Conservation (phyloP, 2,113 vertebrate species). For the Cebidichthys violaceus region DNA sequence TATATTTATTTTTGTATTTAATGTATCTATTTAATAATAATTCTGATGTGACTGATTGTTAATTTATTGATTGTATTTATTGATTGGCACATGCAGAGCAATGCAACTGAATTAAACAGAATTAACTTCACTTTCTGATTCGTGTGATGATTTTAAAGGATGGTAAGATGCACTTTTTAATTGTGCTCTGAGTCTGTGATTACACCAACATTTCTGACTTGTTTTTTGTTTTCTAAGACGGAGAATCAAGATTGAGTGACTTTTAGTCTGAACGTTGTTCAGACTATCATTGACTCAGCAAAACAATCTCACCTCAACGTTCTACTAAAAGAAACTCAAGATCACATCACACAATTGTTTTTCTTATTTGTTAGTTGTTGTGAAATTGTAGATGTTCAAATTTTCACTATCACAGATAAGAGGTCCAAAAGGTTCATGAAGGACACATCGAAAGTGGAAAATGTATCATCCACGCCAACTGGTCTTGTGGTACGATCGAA, state of each 20-base stretch:
- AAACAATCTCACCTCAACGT: neutral
- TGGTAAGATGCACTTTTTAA: neutral
- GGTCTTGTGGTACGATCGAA: neutral
- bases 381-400: too few species aligned
- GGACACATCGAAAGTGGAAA: neutral
- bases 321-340: neutral
- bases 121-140: neutral
- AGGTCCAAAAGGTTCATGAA: neutral
- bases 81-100: conserved; percentile 38
- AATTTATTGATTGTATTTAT: conserved; percentile 75
- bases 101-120: conserved; percentile 47
- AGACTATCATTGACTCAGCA: neutral
- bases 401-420: neutral
- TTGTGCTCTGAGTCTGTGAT: neutral
- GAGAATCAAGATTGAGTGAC: neutral
- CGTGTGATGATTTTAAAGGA: neutral
- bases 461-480: neutral
- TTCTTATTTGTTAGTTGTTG: too few species aligned
- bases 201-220: neutral
- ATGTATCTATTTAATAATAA: conserved; percentile 51
- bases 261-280: neutral
- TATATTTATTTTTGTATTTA: conserved; percentile 75
- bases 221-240: neutral
- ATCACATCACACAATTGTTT: too few species aligned
- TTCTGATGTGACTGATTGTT: conserved; percentile 17